Evolutionary conservation across 2,888 invertebrate species (phyloP).

Genomic region (Idaea aversata): DNA sequence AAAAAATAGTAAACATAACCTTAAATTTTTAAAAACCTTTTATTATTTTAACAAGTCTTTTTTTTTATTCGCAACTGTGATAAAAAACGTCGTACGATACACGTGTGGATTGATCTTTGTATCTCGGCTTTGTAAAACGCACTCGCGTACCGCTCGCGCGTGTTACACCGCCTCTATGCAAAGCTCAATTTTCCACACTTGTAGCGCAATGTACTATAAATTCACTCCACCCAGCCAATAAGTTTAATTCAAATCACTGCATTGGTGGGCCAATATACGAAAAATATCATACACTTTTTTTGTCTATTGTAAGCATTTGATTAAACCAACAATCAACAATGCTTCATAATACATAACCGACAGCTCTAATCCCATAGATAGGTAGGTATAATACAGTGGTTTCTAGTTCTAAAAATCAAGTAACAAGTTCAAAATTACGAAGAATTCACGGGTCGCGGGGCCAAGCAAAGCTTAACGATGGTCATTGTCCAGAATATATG

Average conservation of each 20-base stretch:
- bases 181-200: no score
- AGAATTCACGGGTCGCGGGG: conserved; percentile 50
- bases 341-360: background rate
- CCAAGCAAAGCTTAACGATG: conserved; percentile 50
- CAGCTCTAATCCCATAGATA: background rate
- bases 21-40: no score
- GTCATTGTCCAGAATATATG: conserved; percentile 51
- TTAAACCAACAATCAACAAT: background rate
- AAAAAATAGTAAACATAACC: no score
- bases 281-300: background rate
- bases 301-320: background rate
- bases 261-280: background rate
- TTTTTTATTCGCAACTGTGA: no score
- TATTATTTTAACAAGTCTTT: no score
- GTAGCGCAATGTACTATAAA: no score
- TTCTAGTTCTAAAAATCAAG: conserved; percentile 12
- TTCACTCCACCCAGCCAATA: conserved; percentile 1
- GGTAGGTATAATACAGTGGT: background rate
- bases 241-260: background rate
- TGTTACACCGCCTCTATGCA: no score
- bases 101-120: no score
- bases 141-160: no score
- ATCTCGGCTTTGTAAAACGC: no score
- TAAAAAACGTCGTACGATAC: no score
- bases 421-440: conserved; percentile 25